Percentiles rank a stretch among this genome's conserved stretches.
Conservation (phyloP, 1,140 invertebrate species). For the Hylyphantes graminicola region DNA sequence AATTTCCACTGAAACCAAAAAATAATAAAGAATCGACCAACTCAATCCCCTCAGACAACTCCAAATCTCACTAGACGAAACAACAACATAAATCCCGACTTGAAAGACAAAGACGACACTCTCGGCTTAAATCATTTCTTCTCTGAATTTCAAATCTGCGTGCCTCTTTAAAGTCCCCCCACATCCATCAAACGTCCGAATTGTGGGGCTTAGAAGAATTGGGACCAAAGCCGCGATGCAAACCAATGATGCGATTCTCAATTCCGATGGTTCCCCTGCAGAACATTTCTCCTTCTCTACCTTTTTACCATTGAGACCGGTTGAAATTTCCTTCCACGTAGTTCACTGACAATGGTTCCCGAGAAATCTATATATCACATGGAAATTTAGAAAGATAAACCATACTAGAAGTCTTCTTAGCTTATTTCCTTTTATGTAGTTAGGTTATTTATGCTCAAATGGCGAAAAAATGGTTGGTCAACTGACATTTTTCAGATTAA, state of each 20-base stretch:
- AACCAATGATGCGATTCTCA: conserved; percentile 49
- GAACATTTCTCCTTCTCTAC: conserved; percentile 3
- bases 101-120: background rate
- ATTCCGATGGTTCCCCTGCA: conserved; percentile 26
- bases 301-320: conserved; percentile 7
- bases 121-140: conserved; percentile 27
- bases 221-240: conserved; percentile 10
- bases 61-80: no score
- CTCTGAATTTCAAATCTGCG: conserved; percentile 16
- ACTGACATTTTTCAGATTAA: no score
- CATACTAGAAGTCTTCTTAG: no score
- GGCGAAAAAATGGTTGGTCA: no score
- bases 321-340: conserved; percentile 31
- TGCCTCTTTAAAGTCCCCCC: conserved; percentile 24
- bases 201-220: conserved; percentile 38
- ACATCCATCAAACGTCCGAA: conserved; percentile 52
- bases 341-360: background rate
- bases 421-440: no score
- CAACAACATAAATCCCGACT: no score
- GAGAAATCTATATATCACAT: conserved; percentile 22
- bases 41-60: no score
- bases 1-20: no score
- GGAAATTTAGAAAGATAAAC: no score
- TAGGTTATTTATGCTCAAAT: no score
- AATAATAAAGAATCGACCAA: no score